These are phyloP conservation scores for Cavia aperea DNA, from an alignment of 2,113 vertebrate species.

Conservation along the genomic window DNA sequence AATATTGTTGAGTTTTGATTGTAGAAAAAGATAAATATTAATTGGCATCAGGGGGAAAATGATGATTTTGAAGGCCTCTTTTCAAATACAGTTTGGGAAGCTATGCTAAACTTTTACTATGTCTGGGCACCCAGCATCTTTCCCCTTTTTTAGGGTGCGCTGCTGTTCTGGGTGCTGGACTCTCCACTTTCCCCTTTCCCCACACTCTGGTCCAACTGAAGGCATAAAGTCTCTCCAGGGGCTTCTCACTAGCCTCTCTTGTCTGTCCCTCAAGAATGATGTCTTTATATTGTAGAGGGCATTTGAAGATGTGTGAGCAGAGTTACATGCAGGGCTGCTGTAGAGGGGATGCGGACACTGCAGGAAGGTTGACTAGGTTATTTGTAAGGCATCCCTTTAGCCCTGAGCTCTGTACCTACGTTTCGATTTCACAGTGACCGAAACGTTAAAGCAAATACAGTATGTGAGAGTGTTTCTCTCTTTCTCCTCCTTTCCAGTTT, in stretches of 20 bases:
- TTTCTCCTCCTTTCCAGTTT: background rate
- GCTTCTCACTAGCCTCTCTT: background rate
- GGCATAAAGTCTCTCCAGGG: background rate
- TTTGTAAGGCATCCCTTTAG: background rate
- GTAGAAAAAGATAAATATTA: background rate
- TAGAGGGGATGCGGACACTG: background rate
- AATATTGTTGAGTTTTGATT: background rate
- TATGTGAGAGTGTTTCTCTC: background rate
- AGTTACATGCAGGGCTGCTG: background rate
- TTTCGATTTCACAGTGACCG: background rate
- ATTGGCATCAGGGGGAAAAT: background rate
- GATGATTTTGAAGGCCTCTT: background rate
- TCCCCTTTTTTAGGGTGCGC: background rate
- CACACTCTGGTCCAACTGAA: background rate
- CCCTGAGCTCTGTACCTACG: background rate
- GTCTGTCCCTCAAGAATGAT: background rate
- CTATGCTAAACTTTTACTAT: background rate
- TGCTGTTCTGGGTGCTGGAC: background rate
- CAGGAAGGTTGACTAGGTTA: background rate
- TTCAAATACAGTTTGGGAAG: conserved; percentile 13
- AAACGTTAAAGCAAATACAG: background rate
- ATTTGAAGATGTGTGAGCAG: background rate
- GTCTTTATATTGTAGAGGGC: background rate
- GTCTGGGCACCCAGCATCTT: background rate
- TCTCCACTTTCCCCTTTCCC: background rate